These are phyloP conservation scores for Aradus depressus DNA, from an alignment of 2,888 invertebrate species.

Conservation along the genomic window DNA sequence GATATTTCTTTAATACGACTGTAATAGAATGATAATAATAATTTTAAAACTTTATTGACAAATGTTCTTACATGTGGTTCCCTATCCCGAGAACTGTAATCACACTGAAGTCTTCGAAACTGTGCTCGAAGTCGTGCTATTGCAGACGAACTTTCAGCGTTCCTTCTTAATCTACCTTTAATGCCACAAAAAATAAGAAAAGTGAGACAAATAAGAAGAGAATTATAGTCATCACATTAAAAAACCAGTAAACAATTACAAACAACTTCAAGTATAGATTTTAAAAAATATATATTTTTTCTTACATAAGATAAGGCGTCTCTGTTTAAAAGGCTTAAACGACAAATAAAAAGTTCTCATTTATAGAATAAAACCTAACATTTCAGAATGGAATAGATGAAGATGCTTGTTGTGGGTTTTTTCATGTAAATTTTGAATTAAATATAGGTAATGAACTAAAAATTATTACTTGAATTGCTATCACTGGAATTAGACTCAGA, in stretches of 20 bases:
- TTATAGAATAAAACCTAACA: not conserved
- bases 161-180: conserved; percentile 9
- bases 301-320: not conserved
- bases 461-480: conserved; percentile 13
- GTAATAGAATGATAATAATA: too few species aligned
- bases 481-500: conserved; percentile 17
- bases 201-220: not conserved
- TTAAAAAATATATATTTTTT: too few species aligned
- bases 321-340: not conserved
- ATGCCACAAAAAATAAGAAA: not conserved
- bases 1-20: too few species aligned
- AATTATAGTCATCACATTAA: not conserved
- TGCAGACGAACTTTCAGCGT: conserved; percentile 23
- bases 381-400: not conserved
- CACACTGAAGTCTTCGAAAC: conserved; percentile 26
- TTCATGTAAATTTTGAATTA: too few species aligned
- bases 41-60: not conserved
- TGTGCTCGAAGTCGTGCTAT: conserved; percentile 26
- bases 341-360: not conserved
- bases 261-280: too few species aligned
- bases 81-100: conserved; percentile 23
- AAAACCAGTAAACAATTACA: not conserved
- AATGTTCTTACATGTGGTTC: conserved; percentile 22
- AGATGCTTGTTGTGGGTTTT: not conserved
- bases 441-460: conserved; percentile 1